A percentile compares a stretch with the other conserved stretches of the same genome.
Evolutionary conservation across 1,140 invertebrate genomes (phyloP).

Genomic region (Lordiphosa mommai): DNA sequence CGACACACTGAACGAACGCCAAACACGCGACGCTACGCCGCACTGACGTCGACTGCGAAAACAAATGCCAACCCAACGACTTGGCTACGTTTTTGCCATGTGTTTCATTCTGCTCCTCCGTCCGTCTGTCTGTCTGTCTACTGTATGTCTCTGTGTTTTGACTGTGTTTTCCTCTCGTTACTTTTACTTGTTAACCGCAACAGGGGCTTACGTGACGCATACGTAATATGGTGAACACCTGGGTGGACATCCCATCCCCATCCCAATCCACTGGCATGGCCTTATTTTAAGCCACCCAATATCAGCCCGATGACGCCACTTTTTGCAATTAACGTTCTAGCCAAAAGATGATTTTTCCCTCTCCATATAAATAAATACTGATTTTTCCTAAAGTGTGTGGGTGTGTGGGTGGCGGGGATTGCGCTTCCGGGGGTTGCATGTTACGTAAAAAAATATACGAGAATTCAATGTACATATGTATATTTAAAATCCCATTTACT

Average conservation of each 20-base stretch:
- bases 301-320: constrained; percentile 9
- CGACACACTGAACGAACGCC: constrained; percentile 59
- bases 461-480: not conserved
- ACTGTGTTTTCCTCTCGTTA: constrained; percentile 1
- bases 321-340: constrained; percentile 5
- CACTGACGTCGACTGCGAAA: constrained; percentile 20
- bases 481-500: constrained; percentile 52
- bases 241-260: constrained; percentile 16
- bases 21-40: constrained; percentile 36
- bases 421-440: constrained; percentile 11
- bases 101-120: constrained; percentile 5
- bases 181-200: constrained; percentile 29
- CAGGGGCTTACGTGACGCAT: constrained; percentile 44
- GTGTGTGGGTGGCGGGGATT: constrained; percentile 4
- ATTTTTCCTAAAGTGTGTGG: not conserved
- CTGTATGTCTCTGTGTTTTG: not conserved
- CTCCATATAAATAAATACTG: not conserved
- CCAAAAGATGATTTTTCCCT: constrained; percentile 11
- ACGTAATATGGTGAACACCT: constrained; percentile 43
- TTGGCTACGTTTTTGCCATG: constrained; percentile 24
- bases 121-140: not conserved
- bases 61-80: not conserved
- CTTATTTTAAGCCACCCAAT: constrained; percentile 23
- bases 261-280: constrained; percentile 18
- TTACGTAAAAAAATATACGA: constrained; percentile 5